Conservation (phyloP, 2,888 invertebrate species). For the Heteromyza rotundicornis region DNA sequence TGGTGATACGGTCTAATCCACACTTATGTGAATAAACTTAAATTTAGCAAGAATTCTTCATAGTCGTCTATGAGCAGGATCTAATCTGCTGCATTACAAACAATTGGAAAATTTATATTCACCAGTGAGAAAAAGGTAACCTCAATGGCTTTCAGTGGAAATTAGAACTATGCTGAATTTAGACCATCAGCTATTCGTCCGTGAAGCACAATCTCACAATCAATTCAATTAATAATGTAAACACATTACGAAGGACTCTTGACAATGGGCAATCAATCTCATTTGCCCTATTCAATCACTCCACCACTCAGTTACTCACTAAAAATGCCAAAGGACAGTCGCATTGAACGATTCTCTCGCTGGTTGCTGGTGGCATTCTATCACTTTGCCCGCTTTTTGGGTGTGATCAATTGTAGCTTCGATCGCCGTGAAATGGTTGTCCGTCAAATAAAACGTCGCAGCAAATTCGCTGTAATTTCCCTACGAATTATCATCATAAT, state of each 20-base stretch:
- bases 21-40: no score
- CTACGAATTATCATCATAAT: constrained; percentile 37
- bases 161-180: no score
- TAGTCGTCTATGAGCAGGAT: no score
- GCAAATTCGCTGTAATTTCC: constrained; percentile 27
- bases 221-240: constrained; percentile 51
- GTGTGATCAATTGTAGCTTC: constrained; percentile 38
- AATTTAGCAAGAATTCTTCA: no score
- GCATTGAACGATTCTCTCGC: constrained; percentile 34
- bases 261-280: no score
- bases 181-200: no score
- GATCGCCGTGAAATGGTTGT: constrained; percentile 30
- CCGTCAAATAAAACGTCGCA: constrained; percentile 21
- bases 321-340: constrained; percentile 32
- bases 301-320: constrained; percentile 3
- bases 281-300: background rate
- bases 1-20: no score
- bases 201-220: constrained; percentile 23
- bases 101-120: no score
- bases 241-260: no score
- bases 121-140: no score
- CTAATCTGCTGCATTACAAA: no score
- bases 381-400: constrained; percentile 36
- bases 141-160: no score
- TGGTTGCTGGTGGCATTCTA: constrained; percentile 37